Base-by-base conservation (phyloP, 2,113 vertebrate genomes). In the Peromyscus leucopus region DNA sequence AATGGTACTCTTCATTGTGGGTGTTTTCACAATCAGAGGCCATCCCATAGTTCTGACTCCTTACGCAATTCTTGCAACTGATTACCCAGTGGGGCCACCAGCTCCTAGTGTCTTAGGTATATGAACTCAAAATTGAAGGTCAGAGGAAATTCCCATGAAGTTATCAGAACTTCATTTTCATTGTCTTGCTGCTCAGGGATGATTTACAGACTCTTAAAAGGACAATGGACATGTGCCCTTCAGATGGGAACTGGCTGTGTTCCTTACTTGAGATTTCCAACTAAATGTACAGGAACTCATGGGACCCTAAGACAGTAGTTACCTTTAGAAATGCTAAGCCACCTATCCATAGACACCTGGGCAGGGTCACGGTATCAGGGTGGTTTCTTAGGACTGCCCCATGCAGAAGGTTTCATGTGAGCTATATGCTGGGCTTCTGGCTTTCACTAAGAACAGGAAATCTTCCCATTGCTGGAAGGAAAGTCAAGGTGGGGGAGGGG, bases 381-480 rank as follows among this genome's bases (percentile, higher is more conserved):
- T 0, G 0, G 80, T 88, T 89, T 93, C 71, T 61, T 13, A 87
- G n/a, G 51, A 1, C 91, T 42, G 10, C 95, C 75, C 74, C 51
- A 67, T 51, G 72, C 93, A 71, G 67, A 15, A 69, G 36, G 36
- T 96, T 85, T 95, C 91, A 42, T 95, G 90, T 72, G 95, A 93
- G 94, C 95, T 63, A 19, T 7, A 5, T 28, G 7, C 72, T 33
- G 55, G 21, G 31, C 57, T 33, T 75, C 28, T 46, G 9, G 61
- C 28, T 78, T 72, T 11, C 28, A 78, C 5, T 96, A 94, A 61
- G 93, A 96, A 95, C 39, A 11, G 94, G 87, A 89, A 93, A 74
- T 48, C 26, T 55, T 93, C 82, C 55, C 94, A 71, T 96, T 94
- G 59, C 96, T 96, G 95, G 95, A 55, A 94, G 97, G 85, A 87